These are phyloP conservation scores for Drosophila kokeensis DNA, from an alignment of 2,888 invertebrate genomes.

Conservation along the genomic window DNA sequence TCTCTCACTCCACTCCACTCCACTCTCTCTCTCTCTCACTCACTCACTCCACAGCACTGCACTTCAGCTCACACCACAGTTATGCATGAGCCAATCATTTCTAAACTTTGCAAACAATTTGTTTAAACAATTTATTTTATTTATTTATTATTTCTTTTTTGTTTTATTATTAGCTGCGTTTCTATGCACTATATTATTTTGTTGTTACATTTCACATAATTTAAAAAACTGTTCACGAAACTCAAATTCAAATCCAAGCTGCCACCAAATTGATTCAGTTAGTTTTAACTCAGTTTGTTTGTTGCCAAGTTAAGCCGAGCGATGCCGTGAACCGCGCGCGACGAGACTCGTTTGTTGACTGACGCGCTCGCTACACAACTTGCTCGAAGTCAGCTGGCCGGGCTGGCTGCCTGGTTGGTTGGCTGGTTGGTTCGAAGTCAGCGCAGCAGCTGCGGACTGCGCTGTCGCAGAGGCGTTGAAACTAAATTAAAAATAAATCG, in stretches of 20 bases:
- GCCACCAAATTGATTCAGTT: conserved; percentile 12
- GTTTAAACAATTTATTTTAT: background rate
- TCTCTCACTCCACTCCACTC: conserved; percentile 13
- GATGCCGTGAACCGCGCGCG: conserved; percentile 58
- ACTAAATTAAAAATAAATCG: conserved; percentile 33
- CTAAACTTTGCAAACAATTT: conserved; percentile 3
- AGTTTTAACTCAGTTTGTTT: conserved; percentile 19
- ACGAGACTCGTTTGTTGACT: conserved; percentile 67
- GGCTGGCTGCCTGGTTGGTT: conserved; percentile 2
- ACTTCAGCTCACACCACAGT: conserved; percentile 27
- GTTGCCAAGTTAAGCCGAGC: conserved; percentile 36
- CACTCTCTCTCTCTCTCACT: conserved; percentile 21
- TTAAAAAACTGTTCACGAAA: conserved; percentile 33
- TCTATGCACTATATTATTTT: conserved; percentile 1
- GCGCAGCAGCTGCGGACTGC: conserved; percentile 18
- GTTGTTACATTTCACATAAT: conserved; percentile 29
- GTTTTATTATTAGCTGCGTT: background rate
- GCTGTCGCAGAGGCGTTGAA: conserved; percentile 31
- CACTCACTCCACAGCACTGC: conserved; percentile 29
- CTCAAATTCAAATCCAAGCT: conserved; percentile 18
- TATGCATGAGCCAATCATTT: conserved; percentile 12
- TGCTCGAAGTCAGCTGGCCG: conserved; percentile 48
- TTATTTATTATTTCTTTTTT: background rate
- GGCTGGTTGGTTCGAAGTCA: conserved; percentile 15
- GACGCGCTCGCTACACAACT: conserved; percentile 36